These are phyloP conservation scores for Brachionus calyciflorus DNA, from an alignment of 1,140 invertebrate genomes.

Conservation along the genomic window DNA sequence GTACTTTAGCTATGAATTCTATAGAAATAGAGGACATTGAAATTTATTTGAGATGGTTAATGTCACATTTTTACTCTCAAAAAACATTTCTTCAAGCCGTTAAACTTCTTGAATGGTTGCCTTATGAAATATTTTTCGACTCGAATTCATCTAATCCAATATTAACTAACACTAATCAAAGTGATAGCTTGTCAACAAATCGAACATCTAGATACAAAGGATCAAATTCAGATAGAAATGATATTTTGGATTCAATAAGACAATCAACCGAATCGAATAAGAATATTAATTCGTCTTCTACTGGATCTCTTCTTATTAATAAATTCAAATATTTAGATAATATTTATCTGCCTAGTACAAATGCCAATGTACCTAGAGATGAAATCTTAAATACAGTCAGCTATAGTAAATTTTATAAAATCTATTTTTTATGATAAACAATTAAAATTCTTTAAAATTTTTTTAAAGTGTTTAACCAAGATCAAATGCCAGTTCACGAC, in stretches of 20 bases:
- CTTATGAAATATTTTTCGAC: conserved; percentile 32
- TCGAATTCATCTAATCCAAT: conserved; percentile 19
- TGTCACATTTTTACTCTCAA: conserved; percentile 56
- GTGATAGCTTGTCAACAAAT: neutral
- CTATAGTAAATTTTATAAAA: conserved; percentile 11
- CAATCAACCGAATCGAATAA: neutral
- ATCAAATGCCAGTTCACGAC: conserved; percentile 53
- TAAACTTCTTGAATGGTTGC: conserved; percentile 51
- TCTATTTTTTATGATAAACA: conserved; percentile 7
- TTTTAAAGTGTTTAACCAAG: conserved; percentile 44
- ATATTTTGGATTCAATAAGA: neutral
- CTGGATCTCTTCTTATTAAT: neutral
- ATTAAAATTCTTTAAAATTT: neutral
- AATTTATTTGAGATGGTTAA: conserved; percentile 58
- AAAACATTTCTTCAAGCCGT: conserved; percentile 57
- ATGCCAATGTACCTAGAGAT: conserved; percentile 36
- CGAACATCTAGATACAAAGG: neutral
- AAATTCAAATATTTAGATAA: conserved; percentile 16
- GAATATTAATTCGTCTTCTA: neutral
- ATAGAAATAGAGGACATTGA: conserved; percentile 56
- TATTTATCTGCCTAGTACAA: conserved; percentile 19
- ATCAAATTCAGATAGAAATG: neutral
- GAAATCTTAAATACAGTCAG: conserved; percentile 28
- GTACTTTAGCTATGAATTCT: conserved; percentile 13
- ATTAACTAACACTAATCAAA: neutral